Conservation (phyloP, 2,797 vertebrate species). For the Lepilemur ruficaudatus region DNA sequence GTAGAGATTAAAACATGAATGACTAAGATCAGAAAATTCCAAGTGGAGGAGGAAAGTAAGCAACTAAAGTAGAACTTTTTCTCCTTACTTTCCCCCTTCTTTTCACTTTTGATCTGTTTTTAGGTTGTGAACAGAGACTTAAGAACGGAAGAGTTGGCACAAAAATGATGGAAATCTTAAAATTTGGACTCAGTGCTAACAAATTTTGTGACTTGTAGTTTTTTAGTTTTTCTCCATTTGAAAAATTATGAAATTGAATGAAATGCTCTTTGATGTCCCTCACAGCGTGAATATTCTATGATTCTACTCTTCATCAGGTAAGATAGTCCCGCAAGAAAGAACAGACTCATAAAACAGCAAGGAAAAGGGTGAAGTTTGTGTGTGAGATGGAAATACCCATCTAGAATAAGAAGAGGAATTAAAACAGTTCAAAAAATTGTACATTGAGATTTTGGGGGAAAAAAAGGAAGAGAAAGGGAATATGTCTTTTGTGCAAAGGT, state of each 20-base stretch:
- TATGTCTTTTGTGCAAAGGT: background rate
- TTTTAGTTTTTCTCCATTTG: background rate
- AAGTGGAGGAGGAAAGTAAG: background rate
- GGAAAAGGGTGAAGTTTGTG: background rate
- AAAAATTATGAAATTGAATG: background rate
- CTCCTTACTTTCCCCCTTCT: background rate
- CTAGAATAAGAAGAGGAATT: background rate
- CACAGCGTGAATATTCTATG: background rate
- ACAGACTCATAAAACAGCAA: background rate
- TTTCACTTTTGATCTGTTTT: background rate
- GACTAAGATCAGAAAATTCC: background rate
- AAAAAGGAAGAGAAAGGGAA: background rate
- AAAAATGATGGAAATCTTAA: background rate
- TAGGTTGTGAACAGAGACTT: background rate
- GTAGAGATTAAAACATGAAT: background rate
- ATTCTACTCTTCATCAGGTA: background rate
- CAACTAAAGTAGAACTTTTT: background rate
- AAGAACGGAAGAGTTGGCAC: background rate
- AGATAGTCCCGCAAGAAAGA: background rate
- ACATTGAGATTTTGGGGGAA: background rate
- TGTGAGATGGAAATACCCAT: background rate
- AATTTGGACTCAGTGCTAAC: background rate
- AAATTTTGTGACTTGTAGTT: background rate
- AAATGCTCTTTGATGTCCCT: background rate
- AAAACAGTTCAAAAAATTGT: background rate